Evolutionary conservation across 2,797 vertebrate species (phyloP).

Genomic region (Varecia variegata): DNA sequence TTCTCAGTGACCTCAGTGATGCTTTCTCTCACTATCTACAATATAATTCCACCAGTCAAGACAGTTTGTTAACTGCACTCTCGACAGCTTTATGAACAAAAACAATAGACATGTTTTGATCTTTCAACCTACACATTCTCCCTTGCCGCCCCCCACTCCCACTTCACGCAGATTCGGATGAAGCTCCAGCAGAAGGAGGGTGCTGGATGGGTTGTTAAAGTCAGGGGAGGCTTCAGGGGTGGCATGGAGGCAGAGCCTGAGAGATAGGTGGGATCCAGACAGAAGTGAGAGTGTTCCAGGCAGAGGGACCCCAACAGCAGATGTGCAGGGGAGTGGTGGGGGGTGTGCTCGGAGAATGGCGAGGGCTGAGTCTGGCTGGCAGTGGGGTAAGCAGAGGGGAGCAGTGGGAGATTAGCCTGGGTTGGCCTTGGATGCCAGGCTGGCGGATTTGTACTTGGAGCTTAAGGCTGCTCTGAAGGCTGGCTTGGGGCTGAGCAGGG

Average conservation of each 20-base stretch:
- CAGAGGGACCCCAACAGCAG: neutral
- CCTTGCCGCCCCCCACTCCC: neutral
- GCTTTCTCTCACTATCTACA: neutral
- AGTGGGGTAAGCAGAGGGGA: neutral
- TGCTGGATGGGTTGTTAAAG: neutral
- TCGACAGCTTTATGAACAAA: neutral
- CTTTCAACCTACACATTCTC: neutral
- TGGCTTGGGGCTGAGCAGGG: neutral
- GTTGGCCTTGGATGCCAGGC: too few relatives aligned
- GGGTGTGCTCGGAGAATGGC: neutral
- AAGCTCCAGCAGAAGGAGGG: neutral
- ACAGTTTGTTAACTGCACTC: conserved; percentile 17
- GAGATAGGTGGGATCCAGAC: neutral
- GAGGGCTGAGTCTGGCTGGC: neutral
- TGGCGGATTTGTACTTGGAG: neutral
- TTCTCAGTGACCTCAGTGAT: neutral
- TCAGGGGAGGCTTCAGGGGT: neutral
- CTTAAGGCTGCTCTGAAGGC: neutral
- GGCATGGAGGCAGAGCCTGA: neutral
- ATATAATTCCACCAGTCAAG: neutral
- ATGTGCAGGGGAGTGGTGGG: neutral
- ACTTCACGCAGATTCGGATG: neutral
- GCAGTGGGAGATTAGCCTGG: neutral
- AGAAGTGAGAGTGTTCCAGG: neutral
- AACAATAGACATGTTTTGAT: neutral